These are phyloP conservation scores for Lepus americanus DNA, from an alignment of 2,113 vertebrate species.

Conservation along the genomic window DNA sequence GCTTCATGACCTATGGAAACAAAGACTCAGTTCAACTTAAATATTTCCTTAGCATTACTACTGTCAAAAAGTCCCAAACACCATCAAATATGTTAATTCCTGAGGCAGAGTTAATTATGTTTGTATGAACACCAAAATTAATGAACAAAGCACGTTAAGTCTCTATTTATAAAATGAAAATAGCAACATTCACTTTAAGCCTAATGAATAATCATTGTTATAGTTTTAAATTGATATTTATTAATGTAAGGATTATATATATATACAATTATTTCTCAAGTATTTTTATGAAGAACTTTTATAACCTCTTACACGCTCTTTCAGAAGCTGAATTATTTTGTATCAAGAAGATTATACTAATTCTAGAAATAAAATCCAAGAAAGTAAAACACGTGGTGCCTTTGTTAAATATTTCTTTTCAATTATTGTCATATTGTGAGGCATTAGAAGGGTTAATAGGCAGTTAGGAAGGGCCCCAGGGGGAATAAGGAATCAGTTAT, in stretches of 20 bases:
- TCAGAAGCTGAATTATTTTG: not conserved
- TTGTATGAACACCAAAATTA: constrained; percentile 2
- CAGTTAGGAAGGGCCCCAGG: too few relatives aligned
- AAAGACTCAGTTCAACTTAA: constrained; percentile 30
- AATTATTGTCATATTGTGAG: not conserved
- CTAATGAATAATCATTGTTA: not conserved
- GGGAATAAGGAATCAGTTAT: too few relatives aligned
- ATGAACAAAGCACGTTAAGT: not conserved
- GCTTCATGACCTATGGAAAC: not conserved
- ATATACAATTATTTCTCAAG: not conserved
- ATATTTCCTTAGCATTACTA: not conserved
- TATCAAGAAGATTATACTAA: not conserved
- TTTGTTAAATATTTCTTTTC: not conserved
- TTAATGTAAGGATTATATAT: not conserved
- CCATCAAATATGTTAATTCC: constrained; percentile 14
- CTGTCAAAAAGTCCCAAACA: not conserved
- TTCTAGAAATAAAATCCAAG: not conserved
- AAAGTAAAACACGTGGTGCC: not conserved
- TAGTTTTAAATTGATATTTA: not conserved
- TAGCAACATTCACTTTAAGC: not conserved
- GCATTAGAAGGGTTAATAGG: too few relatives aligned
- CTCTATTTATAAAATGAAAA: not conserved
- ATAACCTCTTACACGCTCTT: not conserved
- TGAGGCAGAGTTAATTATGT: constrained; percentile 12
- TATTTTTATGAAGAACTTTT: not conserved